phyloP scores from a whole-genome alignment of 2,113 vertebrate genomes.

The Ellobius talpinus region DNA sequence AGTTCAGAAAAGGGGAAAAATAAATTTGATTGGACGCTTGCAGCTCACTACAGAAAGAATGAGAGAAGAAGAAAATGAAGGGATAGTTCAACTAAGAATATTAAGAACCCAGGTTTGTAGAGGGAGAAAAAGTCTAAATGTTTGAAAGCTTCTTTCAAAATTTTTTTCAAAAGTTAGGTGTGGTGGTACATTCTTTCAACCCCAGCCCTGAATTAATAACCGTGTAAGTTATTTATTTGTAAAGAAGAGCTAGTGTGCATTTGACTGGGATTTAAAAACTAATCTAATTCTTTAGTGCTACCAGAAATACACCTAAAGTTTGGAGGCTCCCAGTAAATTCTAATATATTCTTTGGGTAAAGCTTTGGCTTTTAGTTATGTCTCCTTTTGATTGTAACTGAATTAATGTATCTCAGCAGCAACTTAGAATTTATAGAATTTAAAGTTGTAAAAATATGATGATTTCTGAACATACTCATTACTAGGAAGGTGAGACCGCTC shows the following conservation, averaged over 20 bases:
- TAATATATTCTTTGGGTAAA: not conserved
- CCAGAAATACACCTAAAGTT: not conserved
- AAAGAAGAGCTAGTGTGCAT: constrained; percentile 13
- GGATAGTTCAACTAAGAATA: constrained; percentile 99
- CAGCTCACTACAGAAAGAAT: constrained; percentile 99
- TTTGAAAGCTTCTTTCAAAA: not conserved
- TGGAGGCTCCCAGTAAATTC: not conserved
- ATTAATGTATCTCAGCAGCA: not conserved
- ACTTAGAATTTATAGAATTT: not conserved
- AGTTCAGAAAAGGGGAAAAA: constrained; percentile 99
- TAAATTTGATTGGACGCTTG: constrained; percentile 98
- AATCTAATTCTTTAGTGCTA: not conserved
- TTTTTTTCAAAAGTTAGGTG: not conserved
- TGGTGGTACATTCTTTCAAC: not conserved
- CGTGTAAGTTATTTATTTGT: not conserved
- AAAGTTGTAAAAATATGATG: not conserved
- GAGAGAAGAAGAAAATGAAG: constrained; percentile 99
- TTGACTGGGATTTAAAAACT: constrained; percentile 40
- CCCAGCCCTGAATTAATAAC: not conserved
- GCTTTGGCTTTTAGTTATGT: constrained; percentile 5
- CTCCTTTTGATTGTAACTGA: not conserved
- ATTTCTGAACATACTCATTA: constrained; percentile 4
- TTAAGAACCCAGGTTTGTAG: constrained; percentile 96
- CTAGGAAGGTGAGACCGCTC: not conserved
- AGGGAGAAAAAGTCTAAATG: not conserved